phyloP scores from a whole-genome alignment of 2,113 vertebrate species.

The Ovis aries region DNA sequence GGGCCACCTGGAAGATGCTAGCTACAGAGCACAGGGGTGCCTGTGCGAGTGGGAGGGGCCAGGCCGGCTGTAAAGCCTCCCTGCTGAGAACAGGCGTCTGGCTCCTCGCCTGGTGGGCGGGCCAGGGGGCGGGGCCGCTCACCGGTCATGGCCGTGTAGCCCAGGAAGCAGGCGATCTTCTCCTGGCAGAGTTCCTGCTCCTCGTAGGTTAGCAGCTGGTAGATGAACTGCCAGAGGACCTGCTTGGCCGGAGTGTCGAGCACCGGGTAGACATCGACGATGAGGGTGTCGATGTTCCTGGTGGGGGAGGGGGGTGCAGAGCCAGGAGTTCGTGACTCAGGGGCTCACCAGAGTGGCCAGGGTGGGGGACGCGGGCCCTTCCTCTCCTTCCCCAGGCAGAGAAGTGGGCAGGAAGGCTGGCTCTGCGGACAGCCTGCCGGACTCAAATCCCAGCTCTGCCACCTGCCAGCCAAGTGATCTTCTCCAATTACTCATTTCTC shows the following conservation, averaged over 20 bases:
- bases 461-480: not conserved
- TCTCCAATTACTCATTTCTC: not conserved
- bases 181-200: slow-evolving; percentile 97
- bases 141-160: slow-evolving; percentile 88
- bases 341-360: not conserved
- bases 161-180: slow-evolving; percentile 97
- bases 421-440: not conserved
- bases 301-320: not conserved
- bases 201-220: slow-evolving; percentile 96
- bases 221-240: slow-evolving; percentile 98
- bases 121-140: not conserved
- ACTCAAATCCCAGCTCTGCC: not conserved
- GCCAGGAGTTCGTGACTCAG: not conserved
- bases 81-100: not conserved
- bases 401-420: not conserved
- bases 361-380: too few relatives aligned
- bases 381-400: not conserved
- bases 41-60: not conserved
- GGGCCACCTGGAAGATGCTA: not conserved
- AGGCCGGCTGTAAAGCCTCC: too few relatives aligned
- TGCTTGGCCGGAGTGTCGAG: slow-evolving; percentile 98
- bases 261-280: slow-evolving; percentile 95
- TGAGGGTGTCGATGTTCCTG: slow-evolving; percentile 97
- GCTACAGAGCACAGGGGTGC: accelerated
- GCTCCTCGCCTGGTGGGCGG: not conserved